Evolutionary conservation across 2,888 invertebrate genomes (phyloP).

Genomic region (Acanthosepion esculentum): DNA sequence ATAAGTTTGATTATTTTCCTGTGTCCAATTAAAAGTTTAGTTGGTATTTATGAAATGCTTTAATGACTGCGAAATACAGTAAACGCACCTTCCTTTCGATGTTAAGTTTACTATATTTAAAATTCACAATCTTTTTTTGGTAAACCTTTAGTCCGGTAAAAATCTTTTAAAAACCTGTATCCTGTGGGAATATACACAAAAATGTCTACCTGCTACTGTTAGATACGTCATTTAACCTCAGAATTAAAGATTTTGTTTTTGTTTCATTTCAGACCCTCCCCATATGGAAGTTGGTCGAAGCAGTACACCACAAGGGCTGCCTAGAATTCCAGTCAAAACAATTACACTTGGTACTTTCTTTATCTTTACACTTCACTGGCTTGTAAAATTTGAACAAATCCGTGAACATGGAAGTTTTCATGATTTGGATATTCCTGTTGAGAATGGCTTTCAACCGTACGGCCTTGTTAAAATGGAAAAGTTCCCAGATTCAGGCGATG

Average conservation of each 20-base stretch:
- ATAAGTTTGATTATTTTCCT: too few relatives aligned
- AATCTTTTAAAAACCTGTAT: too few relatives aligned
- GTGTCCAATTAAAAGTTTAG: too few relatives aligned
- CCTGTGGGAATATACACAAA: too few relatives aligned
- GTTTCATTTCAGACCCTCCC: slow-evolving; percentile 25
- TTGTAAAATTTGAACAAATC: slow-evolving; percentile 65
- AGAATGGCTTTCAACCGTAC: slow-evolving; percentile 54
- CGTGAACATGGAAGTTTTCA: slow-evolving; percentile 61
- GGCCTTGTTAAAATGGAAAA: slow-evolving; percentile 56
- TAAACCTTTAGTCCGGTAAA: too few relatives aligned
- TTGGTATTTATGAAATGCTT: too few relatives aligned
- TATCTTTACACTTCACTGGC: slow-evolving; percentile 57
- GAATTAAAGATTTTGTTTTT: background rate
- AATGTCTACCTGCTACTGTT: too few relatives aligned
- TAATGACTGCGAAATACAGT: too few relatives aligned
- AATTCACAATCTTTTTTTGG: too few relatives aligned
- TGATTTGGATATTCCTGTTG: slow-evolving; percentile 58
- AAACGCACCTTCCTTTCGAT: too few relatives aligned
- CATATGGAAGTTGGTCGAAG: slow-evolving; percentile 35
- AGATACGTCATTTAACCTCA: too few relatives aligned
- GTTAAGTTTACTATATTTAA: too few relatives aligned
- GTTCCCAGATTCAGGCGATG: slow-evolving; percentile 58
- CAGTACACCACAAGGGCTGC: background rate
- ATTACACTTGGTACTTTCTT: slow-evolving; percentile 53
- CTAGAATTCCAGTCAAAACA: slow-evolving; percentile 53